A percentile compares a stretch with the other conserved stretches of the same genome.
Evolutionary conservation across 1,140 invertebrate species (phyloP).

Genomic region (Drosophila biarmipes): DNA sequence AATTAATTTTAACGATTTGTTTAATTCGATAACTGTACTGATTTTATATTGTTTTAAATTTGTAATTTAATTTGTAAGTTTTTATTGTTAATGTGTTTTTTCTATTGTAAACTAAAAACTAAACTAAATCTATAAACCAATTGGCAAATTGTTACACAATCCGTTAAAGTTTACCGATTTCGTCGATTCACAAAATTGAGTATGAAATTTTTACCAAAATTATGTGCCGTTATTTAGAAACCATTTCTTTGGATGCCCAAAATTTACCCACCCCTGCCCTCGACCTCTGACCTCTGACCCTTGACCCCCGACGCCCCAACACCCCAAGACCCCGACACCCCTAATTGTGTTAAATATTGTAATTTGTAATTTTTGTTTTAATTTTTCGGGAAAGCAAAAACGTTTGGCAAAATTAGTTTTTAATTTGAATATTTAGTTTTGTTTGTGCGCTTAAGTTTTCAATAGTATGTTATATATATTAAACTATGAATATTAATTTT

Average conservation of each 20-base stretch:
- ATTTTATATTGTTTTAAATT: constrained; percentile 83
- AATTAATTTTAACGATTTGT: constrained; percentile 73
- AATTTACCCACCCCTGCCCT: constrained; percentile 20
- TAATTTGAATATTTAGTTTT: constrained; percentile 81
- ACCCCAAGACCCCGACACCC: not conserved
- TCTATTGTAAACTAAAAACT: constrained; percentile 76
- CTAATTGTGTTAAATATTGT: constrained; percentile 80
- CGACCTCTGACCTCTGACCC: not conserved
- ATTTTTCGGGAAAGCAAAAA: constrained; percentile 83
- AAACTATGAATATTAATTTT: constrained; percentile 79
- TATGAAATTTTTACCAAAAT: constrained; percentile 55
- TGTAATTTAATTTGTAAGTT: constrained; percentile 76
- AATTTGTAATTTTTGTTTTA: constrained; percentile 78
- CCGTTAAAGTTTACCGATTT: constrained; percentile 65
- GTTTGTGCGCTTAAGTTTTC: constrained; percentile 80
- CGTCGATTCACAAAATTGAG: constrained; percentile 32
- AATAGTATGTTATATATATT: constrained; percentile 72
- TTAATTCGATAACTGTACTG: constrained; percentile 80
- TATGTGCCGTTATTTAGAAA: constrained; percentile 50
- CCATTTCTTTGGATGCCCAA: constrained; percentile 30
- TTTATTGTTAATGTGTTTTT: constrained; percentile 81
- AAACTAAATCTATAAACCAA: constrained; percentile 58
- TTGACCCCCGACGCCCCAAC: not conserved
- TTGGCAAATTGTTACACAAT: constrained; percentile 77
- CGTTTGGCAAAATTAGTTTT: constrained; percentile 82